A percentile compares a stretch with the other conserved stretches of the same genome.
Conservation (phyloP, 2,797 vertebrate genomes). For the Xenops minutus region DNA sequence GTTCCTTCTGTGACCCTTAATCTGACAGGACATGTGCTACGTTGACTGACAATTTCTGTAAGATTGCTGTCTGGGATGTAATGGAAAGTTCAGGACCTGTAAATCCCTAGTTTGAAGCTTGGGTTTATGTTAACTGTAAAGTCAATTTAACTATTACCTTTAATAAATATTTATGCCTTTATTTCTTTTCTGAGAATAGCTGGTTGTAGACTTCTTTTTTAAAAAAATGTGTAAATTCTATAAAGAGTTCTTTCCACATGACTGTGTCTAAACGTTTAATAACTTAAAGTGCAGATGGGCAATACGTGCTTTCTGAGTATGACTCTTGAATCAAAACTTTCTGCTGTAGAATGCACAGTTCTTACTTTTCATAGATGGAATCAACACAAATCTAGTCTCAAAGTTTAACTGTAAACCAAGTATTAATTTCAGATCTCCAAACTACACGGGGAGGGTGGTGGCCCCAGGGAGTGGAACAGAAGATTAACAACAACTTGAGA, state of each 20-base stretch:
- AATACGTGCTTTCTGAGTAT: neutral
- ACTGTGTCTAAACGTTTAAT: neutral
- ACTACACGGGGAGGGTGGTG: neutral
- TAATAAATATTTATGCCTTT: neutral
- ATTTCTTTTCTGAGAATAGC: neutral
- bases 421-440: constrained; percentile 5
- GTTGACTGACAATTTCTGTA: neutral
- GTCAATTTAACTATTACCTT: neutral
- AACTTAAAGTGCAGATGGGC: neutral
- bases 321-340: neutral
- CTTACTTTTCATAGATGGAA: neutral
- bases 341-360: neutral
- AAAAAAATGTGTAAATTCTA: fast-evolving
- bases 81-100: neutral
- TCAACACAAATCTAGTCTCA: neutral
- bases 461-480: neutral
- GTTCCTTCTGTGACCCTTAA: neutral
- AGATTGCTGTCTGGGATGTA: neutral
- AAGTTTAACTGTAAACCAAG: neutral
- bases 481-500: neutral
- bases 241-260: neutral
- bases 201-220: neutral
- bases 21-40: fast-evolving
- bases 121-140: neutral
- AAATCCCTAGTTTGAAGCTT: neutral